Evolutionary conservation across 1,140 invertebrate species (phyloP).

Genomic region (Berghia stephanieae): DNA sequence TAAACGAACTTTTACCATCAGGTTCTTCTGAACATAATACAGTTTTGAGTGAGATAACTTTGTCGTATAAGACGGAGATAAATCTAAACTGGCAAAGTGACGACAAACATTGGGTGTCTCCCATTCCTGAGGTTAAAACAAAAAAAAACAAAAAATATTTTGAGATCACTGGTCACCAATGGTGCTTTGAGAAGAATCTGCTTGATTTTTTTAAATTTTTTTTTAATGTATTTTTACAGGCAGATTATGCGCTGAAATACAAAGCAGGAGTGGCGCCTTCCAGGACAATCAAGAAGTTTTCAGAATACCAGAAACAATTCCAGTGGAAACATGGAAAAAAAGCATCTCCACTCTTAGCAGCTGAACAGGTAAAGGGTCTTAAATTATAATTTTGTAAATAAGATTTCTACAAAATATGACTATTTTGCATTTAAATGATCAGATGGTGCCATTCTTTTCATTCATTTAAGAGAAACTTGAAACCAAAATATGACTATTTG

Average conservation of each 20-base stretch:
- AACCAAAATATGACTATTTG: background rate
- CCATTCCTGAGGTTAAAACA: too few relatives aligned
- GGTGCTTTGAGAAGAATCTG: too few relatives aligned
- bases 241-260: conserved; percentile 60
- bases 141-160: too few relatives aligned
- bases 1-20: background rate
- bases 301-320: conserved; percentile 62
- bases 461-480: background rate
- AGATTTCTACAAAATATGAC: too few relatives aligned
- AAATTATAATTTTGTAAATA: background rate
- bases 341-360: conserved; percentile 55
- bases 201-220: too few relatives aligned
- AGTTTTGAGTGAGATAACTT: background rate
- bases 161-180: too few relatives aligned
- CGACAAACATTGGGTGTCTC: too few relatives aligned
- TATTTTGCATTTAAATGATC: too few relatives aligned
- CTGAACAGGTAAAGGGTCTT: conserved; percentile 55
- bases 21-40: background rate
- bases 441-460: too few relatives aligned
- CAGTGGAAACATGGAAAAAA: conserved; percentile 54
- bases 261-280: conserved; percentile 56
- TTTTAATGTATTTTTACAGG: too few relatives aligned
- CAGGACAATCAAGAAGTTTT: conserved; percentile 47
- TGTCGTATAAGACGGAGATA: too few relatives aligned
- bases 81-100: too few relatives aligned